phyloP scores from a whole-genome alignment of 2,113 vertebrate species.

The Centropristis striata region DNA sequence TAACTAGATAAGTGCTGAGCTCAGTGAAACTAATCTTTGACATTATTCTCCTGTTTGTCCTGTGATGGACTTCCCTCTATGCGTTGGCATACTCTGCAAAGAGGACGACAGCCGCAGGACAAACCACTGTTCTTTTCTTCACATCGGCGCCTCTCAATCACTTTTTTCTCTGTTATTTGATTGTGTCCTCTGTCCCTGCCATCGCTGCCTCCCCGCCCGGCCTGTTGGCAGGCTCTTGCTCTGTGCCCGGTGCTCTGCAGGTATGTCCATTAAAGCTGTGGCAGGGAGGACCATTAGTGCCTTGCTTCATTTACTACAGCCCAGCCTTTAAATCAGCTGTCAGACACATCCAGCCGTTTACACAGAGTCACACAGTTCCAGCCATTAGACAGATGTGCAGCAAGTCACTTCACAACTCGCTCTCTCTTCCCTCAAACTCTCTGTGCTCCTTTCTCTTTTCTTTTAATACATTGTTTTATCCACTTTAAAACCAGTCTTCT shows the following conservation, averaged over 20 bases:
- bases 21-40: slow-evolving; percentile 7
- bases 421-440: background rate
- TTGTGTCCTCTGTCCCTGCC: background rate
- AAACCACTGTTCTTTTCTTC: background rate
- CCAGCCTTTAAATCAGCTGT: slow-evolving; percentile 75
- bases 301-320: slow-evolving; percentile 71
- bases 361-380: slow-evolving; percentile 60
- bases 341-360: slow-evolving; percentile 56
- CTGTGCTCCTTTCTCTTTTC: background rate
- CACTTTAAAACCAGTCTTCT: background rate
- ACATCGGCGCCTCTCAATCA: slow-evolving; percentile 13
- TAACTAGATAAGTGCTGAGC: slow-evolving; percentile 34
- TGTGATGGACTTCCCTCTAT: background rate
- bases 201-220: background rate
- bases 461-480: background rate
- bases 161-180: background rate
- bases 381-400: slow-evolving; percentile 47
- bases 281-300: slow-evolving; percentile 72
- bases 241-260: slow-evolving; percentile 58
- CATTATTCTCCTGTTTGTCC: slow-evolving; percentile 8
- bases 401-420: slow-evolving; percentile 14
- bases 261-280: slow-evolving; percentile 77
- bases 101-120: background rate
- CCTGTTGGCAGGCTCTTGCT: slow-evolving; percentile 49
- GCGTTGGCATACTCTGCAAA: background rate